phyloP scores from a whole-genome alignment of 2,113 vertebrate species.

The Cyrtonyx montezumae region DNA sequence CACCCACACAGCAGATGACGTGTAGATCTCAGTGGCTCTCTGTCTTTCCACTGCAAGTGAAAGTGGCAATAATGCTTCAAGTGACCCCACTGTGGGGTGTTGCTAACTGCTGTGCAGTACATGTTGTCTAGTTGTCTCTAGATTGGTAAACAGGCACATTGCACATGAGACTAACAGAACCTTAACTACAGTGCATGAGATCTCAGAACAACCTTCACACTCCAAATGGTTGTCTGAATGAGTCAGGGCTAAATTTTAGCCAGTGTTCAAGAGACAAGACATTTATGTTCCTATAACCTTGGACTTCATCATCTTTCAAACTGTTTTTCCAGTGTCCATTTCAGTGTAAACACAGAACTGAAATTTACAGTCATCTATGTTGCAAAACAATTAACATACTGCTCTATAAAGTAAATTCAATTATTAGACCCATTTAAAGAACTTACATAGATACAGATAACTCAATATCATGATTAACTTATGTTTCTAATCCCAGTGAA shows the following conservation, averaged over 20 bases:
- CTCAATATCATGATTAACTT: slow-evolving; percentile 35
- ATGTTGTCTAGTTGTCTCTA: neutral
- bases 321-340: neutral
- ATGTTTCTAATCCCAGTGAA: neutral
- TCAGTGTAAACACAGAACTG: neutral
- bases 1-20: slow-evolving; percentile 50
- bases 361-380: neutral
- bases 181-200: neutral
- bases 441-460: neutral
- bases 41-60: neutral
- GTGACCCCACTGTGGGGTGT: neutral
- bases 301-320: neutral
- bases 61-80: neutral
- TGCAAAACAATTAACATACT: slow-evolving; percentile 16
- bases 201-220: neutral
- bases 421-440: slow-evolving; percentile 8
- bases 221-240: neutral
- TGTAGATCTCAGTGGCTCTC: neutral
- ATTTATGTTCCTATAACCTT: neutral
- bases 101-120: neutral
- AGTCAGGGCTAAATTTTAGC: neutral
- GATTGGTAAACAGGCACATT: neutral
- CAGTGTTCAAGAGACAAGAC: accelerated
- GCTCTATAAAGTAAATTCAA: slow-evolving; percentile 22
- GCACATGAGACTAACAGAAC: neutral